A percentile compares a stretch with the other conserved stretches of the same genome.
Evolutionary conservation across 92 coral and sea anemone species (phyloP).

Genomic region (Blastomussa wellsi): DNA sequence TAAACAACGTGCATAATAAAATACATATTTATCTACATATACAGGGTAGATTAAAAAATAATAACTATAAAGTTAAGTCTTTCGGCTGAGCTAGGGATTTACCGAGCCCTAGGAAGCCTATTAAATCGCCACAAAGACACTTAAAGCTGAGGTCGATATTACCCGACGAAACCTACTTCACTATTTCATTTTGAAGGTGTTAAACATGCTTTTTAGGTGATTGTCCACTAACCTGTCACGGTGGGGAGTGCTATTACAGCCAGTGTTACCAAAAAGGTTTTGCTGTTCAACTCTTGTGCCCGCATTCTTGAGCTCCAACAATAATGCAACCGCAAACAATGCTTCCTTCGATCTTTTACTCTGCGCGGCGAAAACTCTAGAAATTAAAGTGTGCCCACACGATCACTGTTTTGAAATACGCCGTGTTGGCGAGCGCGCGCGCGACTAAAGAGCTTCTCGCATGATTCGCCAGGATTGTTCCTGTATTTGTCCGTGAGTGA

Average conservation of each 20-base stretch:
- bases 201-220: constrained; percentile 1
- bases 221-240: constrained; percentile 47
- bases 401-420: neutral
- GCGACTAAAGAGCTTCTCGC: neutral
- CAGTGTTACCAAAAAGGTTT: neutral
- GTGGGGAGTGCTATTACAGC: constrained; percentile 23
- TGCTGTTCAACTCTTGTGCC: neutral
- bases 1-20: neutral
- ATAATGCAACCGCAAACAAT: constrained; percentile 39
- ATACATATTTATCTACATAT: too few relatives aligned
- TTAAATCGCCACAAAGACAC: neutral
- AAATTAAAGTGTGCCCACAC: neutral
- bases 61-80: neutral
- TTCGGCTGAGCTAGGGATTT: neutral
- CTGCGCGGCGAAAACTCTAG: neutral
- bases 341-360: constrained; percentile 8
- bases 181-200: neutral
- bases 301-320: constrained; percentile 33
- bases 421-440: neutral
- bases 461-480: constrained; percentile 3
- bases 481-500: neutral
- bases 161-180: neutral
- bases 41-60: too few relatives aligned
- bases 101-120: neutral
- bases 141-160: neutral